These are phyloP conservation scores for Spisula subtruncata DNA, from an alignment of 2,888 invertebrate species.

Conservation along the genomic window DNA sequence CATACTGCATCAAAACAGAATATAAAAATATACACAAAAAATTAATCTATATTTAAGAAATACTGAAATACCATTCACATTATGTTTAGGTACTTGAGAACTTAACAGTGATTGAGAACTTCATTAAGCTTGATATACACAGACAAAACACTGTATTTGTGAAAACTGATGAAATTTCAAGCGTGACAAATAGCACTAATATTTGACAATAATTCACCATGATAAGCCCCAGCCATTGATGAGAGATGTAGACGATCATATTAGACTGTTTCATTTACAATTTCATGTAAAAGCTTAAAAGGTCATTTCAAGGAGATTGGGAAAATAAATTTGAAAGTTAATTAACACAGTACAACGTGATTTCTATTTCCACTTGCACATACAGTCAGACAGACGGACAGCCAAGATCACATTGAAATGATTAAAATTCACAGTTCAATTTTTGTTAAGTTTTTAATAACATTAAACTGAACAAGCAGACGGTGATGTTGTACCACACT, in stretches of 20 bases:
- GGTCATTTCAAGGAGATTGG: no score
- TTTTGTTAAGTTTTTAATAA: no score
- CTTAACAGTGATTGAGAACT: background rate
- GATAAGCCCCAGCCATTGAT: conserved; percentile 31
- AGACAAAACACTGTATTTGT: background rate
- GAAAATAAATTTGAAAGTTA: no score
- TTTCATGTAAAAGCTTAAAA: no score
- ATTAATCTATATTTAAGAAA: background rate
- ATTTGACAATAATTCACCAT: background rate
- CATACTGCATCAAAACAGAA: background rate
- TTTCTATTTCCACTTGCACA: no score
- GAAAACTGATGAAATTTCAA: conserved; percentile 13
- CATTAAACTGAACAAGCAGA: no score
- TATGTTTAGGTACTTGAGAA: background rate
- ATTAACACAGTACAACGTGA: no score
- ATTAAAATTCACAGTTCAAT: no score
- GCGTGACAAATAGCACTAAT: conserved; percentile 43
- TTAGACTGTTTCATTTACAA: no score
- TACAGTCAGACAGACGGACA: no score
- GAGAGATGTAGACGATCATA: background rate
- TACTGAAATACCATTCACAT: background rate
- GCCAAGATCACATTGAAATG: no score
- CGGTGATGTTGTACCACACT: no score
- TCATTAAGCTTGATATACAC: background rate
- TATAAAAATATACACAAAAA: background rate